phyloP scores from a whole-genome alignment of 1,140 invertebrate genomes.

The Lordiphosa collinella region DNA sequence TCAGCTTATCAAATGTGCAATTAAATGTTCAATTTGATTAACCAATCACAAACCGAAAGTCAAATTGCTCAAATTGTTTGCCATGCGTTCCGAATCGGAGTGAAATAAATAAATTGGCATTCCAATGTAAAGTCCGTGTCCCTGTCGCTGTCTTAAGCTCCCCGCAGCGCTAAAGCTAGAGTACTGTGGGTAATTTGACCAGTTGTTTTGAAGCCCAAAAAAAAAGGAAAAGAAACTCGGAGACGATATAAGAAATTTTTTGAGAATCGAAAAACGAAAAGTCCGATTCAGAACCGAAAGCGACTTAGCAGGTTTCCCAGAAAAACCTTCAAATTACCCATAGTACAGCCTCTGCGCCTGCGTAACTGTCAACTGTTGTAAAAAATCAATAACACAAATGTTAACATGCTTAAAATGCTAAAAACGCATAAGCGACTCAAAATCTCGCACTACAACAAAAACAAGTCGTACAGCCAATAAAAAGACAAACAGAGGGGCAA shows the following conservation, averaged over 20 bases:
- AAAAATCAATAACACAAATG: conserved; percentile 75
- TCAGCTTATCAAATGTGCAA: conserved; percentile 11
- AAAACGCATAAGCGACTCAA: conserved; percentile 31
- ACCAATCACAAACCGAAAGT: conserved; percentile 62
- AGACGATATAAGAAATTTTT: too few relatives aligned
- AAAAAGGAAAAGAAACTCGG: too few relatives aligned
- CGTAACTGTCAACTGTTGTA: conserved; percentile 70
- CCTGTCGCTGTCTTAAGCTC: neutral
- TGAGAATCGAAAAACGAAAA: too few relatives aligned
- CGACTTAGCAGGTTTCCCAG: too few relatives aligned
- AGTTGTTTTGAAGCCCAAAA: too few relatives aligned
- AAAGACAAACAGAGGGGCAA: conserved; percentile 18
- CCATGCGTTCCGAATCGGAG: conserved; percentile 28
- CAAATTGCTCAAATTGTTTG: conserved; percentile 65
- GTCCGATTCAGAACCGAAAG: too few relatives aligned
- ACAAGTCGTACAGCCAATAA: conserved; percentile 41
- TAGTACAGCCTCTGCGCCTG: conserved; percentile 21
- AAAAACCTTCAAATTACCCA: neutral
- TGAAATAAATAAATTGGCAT: conserved; percentile 15
- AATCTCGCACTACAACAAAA: conserved; percentile 19
- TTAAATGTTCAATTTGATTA: conserved; percentile 43
- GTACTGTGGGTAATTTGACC: too few relatives aligned
- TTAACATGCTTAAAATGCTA: conserved; percentile 63
- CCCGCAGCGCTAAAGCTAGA: conserved; percentile 2
- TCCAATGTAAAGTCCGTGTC: conserved; percentile 13